Conservation (phyloP, 2,888 invertebrate genomes). For the Drosophila imparisetae region DNA sequence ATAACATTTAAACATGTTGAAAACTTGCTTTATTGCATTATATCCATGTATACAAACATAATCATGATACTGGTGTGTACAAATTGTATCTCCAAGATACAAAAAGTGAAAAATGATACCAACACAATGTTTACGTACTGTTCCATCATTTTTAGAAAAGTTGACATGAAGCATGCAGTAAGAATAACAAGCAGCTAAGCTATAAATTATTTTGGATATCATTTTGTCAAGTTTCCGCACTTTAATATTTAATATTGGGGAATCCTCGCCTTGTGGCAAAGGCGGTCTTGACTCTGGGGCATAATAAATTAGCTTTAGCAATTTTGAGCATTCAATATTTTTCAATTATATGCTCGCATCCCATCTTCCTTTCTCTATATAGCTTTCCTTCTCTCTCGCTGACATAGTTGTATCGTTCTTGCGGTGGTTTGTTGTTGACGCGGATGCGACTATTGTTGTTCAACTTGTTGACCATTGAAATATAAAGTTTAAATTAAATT, state of each 20-base stretch:
- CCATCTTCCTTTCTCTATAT: background rate
- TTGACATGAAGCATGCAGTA: slow-evolving; percentile 7
- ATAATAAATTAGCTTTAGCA: slow-evolving; percentile 55
- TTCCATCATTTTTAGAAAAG: background rate
- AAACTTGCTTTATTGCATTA: background rate
- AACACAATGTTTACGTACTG: background rate
- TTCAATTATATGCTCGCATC: slow-evolving; percentile 71
- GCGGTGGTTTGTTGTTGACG: slow-evolving; percentile 10
- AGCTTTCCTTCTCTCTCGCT: background rate
- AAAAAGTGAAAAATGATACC: background rate
- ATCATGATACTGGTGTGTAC: background rate
- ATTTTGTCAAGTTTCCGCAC: background rate
- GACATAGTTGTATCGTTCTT: slow-evolving; percentile 10
- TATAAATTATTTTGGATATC: slow-evolving; percentile 17
- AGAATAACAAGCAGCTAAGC: slow-evolving; percentile 27
- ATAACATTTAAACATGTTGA: background rate
- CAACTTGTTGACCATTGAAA: slow-evolving; percentile 66
- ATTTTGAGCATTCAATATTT: slow-evolving; percentile 68
- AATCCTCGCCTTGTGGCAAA: background rate
- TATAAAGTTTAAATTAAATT: slow-evolving; percentile 78
- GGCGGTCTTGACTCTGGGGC: slow-evolving; percentile 37
- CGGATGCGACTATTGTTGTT: slow-evolving; percentile 20
- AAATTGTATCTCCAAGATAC: background rate
- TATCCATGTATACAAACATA: background rate
- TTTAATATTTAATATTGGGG: slow-evolving; percentile 10